Evolutionary conservation across 2,113 vertebrate genomes (phyloP).

Genomic region (Cyanoliseus patagonus): DNA sequence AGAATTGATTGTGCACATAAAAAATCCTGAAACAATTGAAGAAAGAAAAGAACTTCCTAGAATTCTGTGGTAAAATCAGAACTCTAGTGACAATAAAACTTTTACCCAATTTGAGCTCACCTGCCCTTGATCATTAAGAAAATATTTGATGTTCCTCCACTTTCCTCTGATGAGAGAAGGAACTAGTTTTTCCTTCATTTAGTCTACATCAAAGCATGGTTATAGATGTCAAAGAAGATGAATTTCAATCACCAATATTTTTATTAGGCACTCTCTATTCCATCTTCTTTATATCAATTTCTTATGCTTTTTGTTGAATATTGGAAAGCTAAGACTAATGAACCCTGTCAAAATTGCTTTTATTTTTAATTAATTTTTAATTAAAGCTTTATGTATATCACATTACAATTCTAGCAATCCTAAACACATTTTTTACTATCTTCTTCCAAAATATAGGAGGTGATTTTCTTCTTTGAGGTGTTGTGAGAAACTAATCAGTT

Average conservation of each 20-base stretch:
- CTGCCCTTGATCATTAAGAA: conserved; percentile 24
- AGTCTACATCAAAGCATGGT: neutral
- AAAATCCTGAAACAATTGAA: neutral
- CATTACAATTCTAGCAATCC: neutral
- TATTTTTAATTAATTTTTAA: neutral
- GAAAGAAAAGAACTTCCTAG: conserved; percentile 33
- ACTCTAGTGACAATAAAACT: conserved; percentile 10
- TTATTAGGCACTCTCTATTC: neutral
- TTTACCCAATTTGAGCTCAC: neutral
- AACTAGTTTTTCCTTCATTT: conserved; percentile 37
- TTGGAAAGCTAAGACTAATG: neutral
- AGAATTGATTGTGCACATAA: conserved; percentile 21
- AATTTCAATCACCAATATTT: conserved; percentile 33
- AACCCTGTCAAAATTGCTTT: neutral
- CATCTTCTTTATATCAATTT: neutral
- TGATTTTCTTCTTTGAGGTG: neutral
- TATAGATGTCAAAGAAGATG: conserved; percentile 40
- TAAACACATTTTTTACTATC: neutral
- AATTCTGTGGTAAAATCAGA: conserved; percentile 20
- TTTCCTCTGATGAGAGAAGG: conserved; percentile 29
- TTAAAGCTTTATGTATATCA: neutral
- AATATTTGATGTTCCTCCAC: conserved; percentile 11
- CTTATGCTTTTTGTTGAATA: neutral
- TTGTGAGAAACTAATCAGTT: neutral
- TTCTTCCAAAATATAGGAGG: neutral